phyloP scores from a whole-genome alignment of 1,140 invertebrate species.

The Cherax destructor region DNA sequence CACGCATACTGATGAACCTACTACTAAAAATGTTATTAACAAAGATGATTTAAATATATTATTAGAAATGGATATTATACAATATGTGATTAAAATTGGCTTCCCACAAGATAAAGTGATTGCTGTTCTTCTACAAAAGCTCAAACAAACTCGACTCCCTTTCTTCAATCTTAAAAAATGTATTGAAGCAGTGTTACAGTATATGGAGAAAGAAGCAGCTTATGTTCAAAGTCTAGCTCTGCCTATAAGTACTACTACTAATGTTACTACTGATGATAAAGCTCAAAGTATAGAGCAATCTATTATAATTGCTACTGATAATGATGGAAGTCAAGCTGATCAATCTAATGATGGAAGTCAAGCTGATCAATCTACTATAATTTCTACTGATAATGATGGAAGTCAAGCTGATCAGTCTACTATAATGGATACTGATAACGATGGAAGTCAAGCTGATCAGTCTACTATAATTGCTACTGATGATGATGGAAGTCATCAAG shows the following conservation, averaged over 20 bases:
- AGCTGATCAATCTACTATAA: no score
- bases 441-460: no score
- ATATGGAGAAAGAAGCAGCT: slow-evolving; percentile 51
- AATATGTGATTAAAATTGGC: slow-evolving; percentile 57
- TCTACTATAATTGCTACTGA: no score
- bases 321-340: no score
- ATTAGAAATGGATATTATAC: slow-evolving; percentile 63
- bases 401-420: no score
- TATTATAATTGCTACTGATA: no score
- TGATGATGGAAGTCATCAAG: no score
- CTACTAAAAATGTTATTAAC: background rate
- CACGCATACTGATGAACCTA: background rate
- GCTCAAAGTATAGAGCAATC: no score
- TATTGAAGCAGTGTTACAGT: slow-evolving; percentile 60
- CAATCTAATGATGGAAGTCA: no score
- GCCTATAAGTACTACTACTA: background rate
- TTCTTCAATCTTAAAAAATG: slow-evolving; percentile 65
- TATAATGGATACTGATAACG: no score
- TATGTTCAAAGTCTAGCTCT: background rate
- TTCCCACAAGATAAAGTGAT: slow-evolving; percentile 47
- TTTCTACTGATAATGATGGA: no score
- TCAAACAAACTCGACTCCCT: slow-evolving; percentile 62
- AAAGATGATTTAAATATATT: slow-evolving; percentile 52
- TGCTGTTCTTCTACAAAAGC: slow-evolving; percentile 32
- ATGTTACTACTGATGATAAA: no score